Base-by-base conservation (phyloP, 2,113 vertebrate species). In the Lycaon pictus region DNA sequence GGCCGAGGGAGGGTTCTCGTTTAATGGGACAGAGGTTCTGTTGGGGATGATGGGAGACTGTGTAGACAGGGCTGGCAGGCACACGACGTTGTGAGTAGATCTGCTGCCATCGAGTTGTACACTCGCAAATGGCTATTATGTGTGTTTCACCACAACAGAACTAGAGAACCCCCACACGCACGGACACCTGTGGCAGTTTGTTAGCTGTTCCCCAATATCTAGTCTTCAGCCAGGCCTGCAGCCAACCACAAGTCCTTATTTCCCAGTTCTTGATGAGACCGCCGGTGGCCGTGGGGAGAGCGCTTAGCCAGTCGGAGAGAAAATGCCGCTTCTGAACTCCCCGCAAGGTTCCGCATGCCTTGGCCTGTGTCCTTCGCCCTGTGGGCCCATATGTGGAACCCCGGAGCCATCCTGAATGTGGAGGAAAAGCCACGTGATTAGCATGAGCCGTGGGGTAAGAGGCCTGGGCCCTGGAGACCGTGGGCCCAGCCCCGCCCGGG, bases 61-160 rank as follows among this genome's bases (percentile, higher is more conserved):
- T 17, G 37, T 7, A 27, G 65, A 27, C 0, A 3, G 27, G 1
- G 27, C 27, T 25, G 74, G 19, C 1, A 5, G 22, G 29, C 0
- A 25, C 25, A 0, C 12, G 1, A 19, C 32, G 1, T 3, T 1
- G 10, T 6, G 48, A 29, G 4, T 11, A 23, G 17, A 15, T 15
- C 17, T 2, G 10, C 43, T 1, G 58, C 1, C 4, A 1, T 5
- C 1, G 8, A 48, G n/a, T 1, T 43, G 11, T 7, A 10, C 37
- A 2, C 62, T 55, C 10, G 51, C 8, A 4, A 12, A 13, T 13
- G 17, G 12, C 60, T 32, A 62, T 19, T 2, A n/a, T 11, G 22
- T 8, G 19, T 16, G 8, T 74, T 53, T 72, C 32, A 22, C 65
- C 65, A 25, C n/a, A 43, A 23, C 5, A 22, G 10, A 22, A 35